Percentiles rank a stretch among this genome's conserved stretches.
phyloP scores from a whole-genome alignment of 2,113 vertebrate species.

The Dicerorhinus sumatrensis region DNA sequence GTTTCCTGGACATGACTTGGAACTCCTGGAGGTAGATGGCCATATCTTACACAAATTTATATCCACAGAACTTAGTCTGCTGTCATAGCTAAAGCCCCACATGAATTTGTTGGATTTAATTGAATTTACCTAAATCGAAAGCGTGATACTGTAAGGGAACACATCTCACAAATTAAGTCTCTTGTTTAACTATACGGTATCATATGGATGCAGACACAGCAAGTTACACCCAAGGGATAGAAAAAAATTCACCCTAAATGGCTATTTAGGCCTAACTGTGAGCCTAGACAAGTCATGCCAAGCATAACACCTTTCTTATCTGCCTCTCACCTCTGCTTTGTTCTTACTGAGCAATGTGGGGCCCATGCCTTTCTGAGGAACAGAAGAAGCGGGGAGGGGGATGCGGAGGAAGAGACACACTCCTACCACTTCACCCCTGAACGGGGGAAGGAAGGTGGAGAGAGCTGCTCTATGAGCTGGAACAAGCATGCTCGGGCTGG shows the following conservation, averaged over 20 bases:
- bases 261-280: constrained; percentile 52
- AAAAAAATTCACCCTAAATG: constrained; percentile 51
- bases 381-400: constrained; percentile 29
- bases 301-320: constrained; percentile 81
- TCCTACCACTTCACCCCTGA: constrained; percentile 46
- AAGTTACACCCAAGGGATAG: not conserved
- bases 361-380: constrained; percentile 75
- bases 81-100: not conserved
- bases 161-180: constrained; percentile 12
- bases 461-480: not conserved
- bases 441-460: not conserved
- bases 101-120: constrained; percentile 31
- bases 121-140: constrained; percentile 56
- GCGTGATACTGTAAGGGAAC: not conserved
- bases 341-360: constrained; percentile 72
- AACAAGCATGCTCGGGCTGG: not conserved
- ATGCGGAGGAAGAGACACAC: constrained; percentile 65
- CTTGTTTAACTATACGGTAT: not conserved
- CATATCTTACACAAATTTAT: not conserved
- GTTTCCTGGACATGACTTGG: not conserved
- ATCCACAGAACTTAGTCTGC: constrained; percentile 1
- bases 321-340: constrained; percentile 74
- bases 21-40: not conserved
- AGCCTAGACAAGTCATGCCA: constrained; percentile 74
- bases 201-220: constrained; percentile 27